Percentiles rank a stretch among this genome's conserved stretches.
Evolutionary conservation across 2,113 vertebrate species (phyloP).

Genomic region (Phocoena sinus): DNA sequence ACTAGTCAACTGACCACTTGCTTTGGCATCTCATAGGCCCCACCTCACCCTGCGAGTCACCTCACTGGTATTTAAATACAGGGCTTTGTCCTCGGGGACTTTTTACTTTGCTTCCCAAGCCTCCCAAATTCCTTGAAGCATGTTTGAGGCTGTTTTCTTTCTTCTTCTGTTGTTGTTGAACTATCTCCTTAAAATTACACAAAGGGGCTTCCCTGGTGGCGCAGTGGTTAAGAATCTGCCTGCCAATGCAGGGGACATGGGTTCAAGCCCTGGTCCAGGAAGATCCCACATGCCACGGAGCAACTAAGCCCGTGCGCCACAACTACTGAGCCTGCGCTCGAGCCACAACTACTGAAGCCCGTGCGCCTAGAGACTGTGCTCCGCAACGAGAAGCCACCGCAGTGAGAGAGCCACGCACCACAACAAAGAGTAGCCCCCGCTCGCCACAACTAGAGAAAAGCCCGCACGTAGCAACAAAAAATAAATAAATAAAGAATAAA

Average conservation of each 20-base stretch:
- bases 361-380: fast-evolving
- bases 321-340: fast-evolving
- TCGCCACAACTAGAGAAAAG: no score
- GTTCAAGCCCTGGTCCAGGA: no score
- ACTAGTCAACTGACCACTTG: not conserved
- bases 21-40: not conserved
- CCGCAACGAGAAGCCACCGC: no score
- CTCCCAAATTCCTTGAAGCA: not conserved
- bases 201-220: not conserved
- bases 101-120: not conserved
- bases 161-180: not conserved
- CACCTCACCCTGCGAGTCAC: not conserved
- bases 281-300: no score
- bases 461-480: fast-evolving
- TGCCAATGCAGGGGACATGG: no score
- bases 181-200: not conserved
- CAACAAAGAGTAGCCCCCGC: no score
- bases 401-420: fast-evolving
- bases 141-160: not conserved
- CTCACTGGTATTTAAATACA: not conserved
- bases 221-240: no score
- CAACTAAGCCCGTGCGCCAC: no score
- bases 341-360: no score
- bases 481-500: no score
- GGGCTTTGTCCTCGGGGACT: not conserved